phyloP scores from a whole-genome alignment of 2,888 invertebrate species.

The Hydraecia micacea region DNA sequence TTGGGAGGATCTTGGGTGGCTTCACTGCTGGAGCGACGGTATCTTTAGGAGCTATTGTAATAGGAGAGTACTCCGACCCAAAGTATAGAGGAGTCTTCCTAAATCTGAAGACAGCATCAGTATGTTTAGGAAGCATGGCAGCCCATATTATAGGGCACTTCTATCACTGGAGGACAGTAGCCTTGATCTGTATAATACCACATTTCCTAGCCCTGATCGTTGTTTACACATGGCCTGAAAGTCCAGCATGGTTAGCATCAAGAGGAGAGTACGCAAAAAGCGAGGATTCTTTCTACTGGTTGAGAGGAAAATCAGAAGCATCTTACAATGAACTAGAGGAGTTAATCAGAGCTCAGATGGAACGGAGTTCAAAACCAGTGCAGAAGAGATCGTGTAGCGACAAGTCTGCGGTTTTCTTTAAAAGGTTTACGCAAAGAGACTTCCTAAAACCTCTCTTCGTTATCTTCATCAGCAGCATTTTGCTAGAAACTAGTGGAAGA shows the following conservation, averaged over 20 bases:
- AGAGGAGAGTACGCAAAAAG: conserved; percentile 84
- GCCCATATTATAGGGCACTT: conserved; percentile 73
- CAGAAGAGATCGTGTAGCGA: conserved; percentile 43
- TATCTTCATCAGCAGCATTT: conserved; percentile 67
- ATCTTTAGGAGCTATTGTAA: conserved; percentile 75
- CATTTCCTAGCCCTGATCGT: conserved; percentile 69
- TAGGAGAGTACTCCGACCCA: conserved; percentile 81
- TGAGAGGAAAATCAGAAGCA: conserved; percentile 81
- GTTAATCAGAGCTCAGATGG: conserved; percentile 73
- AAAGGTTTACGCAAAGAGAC: conserved; percentile 75
- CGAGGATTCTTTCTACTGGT: conserved; percentile 85
- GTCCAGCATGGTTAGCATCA: conserved; percentile 90
- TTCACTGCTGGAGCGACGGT: conserved; percentile 72
- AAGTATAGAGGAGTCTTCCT: conserved; percentile 78
- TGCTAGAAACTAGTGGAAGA: conserved; percentile 78
- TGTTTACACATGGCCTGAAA: conserved; percentile 89
- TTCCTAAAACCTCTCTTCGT: conserved; percentile 77
- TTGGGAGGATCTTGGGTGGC: conserved; percentile 74
- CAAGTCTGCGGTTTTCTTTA: conserved; percentile 61
- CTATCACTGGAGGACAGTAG: conserved; percentile 74
- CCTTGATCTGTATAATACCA: conserved; percentile 71
- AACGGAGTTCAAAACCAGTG: conserved; percentile 45
- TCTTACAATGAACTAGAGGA: conserved; percentile 71
- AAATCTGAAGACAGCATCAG: conserved; percentile 76
- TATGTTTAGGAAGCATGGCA: conserved; percentile 74